Evolutionary conservation across 2,888 invertebrate genomes (phyloP).

Genomic region (Rhabditoides inermis): DNA sequence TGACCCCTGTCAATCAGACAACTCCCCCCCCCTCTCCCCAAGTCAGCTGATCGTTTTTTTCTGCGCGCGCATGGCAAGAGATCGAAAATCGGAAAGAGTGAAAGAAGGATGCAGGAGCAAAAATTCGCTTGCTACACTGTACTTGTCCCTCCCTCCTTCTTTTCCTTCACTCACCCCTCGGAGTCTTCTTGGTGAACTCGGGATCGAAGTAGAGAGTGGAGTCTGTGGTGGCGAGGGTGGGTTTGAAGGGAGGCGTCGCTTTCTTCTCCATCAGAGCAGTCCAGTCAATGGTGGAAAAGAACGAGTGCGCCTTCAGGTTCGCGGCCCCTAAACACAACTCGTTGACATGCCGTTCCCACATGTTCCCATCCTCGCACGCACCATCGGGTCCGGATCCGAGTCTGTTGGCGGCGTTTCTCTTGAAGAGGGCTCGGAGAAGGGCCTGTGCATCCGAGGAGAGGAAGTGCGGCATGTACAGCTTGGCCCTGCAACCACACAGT

Average conservation of each 20-base stretch:
- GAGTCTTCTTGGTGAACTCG: slow-evolving; percentile 94
- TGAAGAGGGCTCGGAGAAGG: slow-evolving; percentile 83
- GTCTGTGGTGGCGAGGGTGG: slow-evolving; percentile 83
- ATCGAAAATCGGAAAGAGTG: no score
- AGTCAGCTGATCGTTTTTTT: no score
- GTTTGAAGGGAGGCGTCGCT: slow-evolving; percentile 78
- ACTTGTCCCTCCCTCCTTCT: no score
- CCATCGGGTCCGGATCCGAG: slow-evolving; percentile 55
- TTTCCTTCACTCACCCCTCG: slow-evolving; percentile 62
- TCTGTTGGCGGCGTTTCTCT: slow-evolving; percentile 86
- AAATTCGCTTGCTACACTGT: no score
- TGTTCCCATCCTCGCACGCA: slow-evolving; percentile 4
- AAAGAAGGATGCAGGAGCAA: no score
- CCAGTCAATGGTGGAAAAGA: slow-evolving; percentile 91
- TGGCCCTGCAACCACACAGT: slow-evolving; percentile 62
- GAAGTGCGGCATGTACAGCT: slow-evolving; percentile 94
- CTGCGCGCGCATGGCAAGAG: no score
- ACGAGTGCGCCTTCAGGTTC: slow-evolving; percentile 83
- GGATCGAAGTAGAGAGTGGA: slow-evolving; percentile 91
- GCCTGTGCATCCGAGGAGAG: slow-evolving; percentile 90
- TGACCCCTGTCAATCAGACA: no score
- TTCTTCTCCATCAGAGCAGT: slow-evolving; percentile 54
- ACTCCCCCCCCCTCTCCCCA: not conserved
- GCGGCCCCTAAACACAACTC: no score
- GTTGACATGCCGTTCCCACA: not conserved